Base-by-base conservation (phyloP, 2,888 invertebrate genomes). In the Polylopha cassiicola region DNA sequence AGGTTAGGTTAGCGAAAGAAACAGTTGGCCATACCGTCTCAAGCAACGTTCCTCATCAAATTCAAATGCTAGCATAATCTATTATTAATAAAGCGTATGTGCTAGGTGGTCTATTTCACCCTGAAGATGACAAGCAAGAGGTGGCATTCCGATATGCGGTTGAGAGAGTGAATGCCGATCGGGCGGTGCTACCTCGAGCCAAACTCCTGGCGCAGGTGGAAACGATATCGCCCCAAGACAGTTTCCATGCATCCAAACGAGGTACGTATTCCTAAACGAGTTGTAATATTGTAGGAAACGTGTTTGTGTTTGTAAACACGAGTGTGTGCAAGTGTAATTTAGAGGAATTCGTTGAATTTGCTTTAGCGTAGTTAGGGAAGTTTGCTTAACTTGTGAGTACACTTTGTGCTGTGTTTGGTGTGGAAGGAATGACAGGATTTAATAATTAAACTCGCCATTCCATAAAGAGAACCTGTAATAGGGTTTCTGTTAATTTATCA, bases 61-160 rank as follows among this genome's bases (percentile, higher is more conserved):
- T 7, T 24, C 4, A 4, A 2, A 10, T 28, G 6, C n/a, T n/a
- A 4, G 18, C 18, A 20, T 20, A 7, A n/a, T n/a, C n/a, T 26
- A 3, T 14, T 16, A 16, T 30, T 23, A 10, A 28, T 24, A 7
- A 23, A 27, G 1, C 8, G 2, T 9, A 9, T 28, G 20, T 26
- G 30, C 47, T 80, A 95, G 95, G 95, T 73, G 95, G 95, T 24
- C 87, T 95, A 34, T 95, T 95, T 73, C 95, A 96, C 80, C 93
- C 94, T 7, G 90, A 92, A 43, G 94, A 95, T 72, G 92, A 94
- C 70, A 92, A 93, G 62, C 95, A 95, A 73, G 95, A 95, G 75
- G 89, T 95, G 41, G 96, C 97, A 23, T 97, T 98, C 75, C 91
- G 94, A 43, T 95, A 96, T 78, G 97, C 97, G 1, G 95, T 97